A percentile compares a stretch with the other conserved stretches of the same genome.
Conservation (phyloP, 2,888 invertebrate species). For the Halocaridina rubra region DNA sequence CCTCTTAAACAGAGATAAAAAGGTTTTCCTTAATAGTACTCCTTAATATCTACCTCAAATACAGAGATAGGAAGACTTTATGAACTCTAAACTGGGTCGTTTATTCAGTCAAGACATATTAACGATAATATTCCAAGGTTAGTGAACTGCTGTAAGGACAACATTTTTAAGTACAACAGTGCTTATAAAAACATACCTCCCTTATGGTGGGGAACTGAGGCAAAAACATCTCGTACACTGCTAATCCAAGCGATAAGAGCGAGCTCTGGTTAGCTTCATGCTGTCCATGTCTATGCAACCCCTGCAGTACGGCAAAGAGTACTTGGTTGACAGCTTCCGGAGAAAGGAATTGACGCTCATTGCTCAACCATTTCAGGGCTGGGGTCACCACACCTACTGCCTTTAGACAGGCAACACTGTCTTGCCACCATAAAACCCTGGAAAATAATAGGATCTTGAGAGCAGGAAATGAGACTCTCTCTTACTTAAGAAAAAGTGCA, state of each 20-base stretch:
- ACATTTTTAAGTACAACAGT: neutral
- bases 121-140: no score
- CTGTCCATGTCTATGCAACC: constrained; percentile 87
- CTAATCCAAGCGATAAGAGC: constrained; percentile 82
- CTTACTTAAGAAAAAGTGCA: no score
- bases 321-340: constrained; percentile 65
- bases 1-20: no score
- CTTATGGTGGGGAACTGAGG: constrained; percentile 81
- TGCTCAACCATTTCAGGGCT: constrained; percentile 76
- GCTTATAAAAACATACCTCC: constrained; percentile 69
- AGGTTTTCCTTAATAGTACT: no score
- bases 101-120: no score
- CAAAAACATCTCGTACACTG: constrained; percentile 85
- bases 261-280: constrained; percentile 89
- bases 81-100: no score
- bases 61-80: no score
- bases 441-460: no score
- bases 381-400: constrained; percentile 82
- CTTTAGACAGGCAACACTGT: constrained; percentile 84
- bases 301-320: constrained; percentile 73
- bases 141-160: no score
- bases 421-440: constrained; percentile 84
- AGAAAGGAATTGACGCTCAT: constrained; percentile 74
- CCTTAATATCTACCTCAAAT: no score
- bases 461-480: no score